Conservation (phyloP, 2,888 invertebrate genomes). For the Gryllus longicercus region DNA sequence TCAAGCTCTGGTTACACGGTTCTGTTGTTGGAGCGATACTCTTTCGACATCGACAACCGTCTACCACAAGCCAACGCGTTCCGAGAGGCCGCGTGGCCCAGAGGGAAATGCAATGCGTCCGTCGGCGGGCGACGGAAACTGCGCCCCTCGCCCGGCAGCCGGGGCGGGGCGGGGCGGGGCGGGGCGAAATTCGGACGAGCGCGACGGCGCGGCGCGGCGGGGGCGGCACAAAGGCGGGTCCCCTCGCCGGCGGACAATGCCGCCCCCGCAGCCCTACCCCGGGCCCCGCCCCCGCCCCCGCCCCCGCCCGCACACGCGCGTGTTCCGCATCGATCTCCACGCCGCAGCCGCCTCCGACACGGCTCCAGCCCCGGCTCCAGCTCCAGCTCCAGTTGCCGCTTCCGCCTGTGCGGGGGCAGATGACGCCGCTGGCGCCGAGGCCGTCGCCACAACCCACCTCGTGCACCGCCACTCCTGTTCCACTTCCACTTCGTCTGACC, state of each 20-base stretch:
- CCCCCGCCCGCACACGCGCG: neutral
- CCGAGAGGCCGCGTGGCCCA: no score
- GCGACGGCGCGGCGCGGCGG: neutral
- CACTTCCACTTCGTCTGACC: no score
- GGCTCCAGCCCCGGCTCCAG: neutral
- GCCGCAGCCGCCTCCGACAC: neutral
- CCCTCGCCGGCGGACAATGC: conserved; percentile 1
- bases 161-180: neutral
- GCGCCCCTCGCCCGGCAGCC: no score
- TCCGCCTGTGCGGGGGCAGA: neutral
- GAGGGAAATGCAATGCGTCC: no score
- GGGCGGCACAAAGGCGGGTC: neutral
- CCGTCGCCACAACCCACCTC: no score
- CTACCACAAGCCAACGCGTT: no score
- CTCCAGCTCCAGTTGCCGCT: neutral
- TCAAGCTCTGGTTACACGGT: no score
- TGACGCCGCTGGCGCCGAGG: no score
- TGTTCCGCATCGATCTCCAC: conserved; percentile 17
- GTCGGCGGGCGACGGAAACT: no score
- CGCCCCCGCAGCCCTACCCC: neutral
- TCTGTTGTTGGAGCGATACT: no score
- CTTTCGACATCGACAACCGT: no score
- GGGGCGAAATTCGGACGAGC: neutral
- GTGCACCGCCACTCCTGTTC: no score
- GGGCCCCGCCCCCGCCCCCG: neutral